Evolutionary conservation across 2,113 vertebrate species (phyloP), one percentile per base, ranked within the genome.

Genomic region (Chionodraco myersi): DNA sequence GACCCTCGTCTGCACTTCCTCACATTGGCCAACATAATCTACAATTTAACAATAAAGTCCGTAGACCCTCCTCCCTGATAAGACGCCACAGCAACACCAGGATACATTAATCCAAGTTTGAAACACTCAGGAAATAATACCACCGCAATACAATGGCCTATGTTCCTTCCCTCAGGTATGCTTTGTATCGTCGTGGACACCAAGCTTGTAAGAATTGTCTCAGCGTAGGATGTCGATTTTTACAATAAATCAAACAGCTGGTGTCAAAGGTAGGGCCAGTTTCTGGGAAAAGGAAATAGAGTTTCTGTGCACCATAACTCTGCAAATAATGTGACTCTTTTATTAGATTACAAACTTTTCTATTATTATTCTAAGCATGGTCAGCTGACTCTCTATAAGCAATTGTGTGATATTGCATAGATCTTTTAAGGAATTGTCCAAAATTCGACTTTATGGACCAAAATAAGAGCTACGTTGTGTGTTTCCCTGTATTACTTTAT

Each of bases 41-140:
- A 77, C 74, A 67, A 66, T 79, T 86, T 78, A 77, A 82, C 86
- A 77, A 90, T 84, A 49, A 72, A 89, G 82, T 57, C 70, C 26
- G 52, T 51, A 75, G 83, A 61, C 67, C 65, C 73, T 26, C 78
- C 79, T 80, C 84, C 72, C 82, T 58, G 77, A 91, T 91, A 87
- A 89, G 85, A 90, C 90, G 94, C 91, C 92, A 77, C 83, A 60
- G 75, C 78, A 75, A 62, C 69, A 68, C 86, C 89, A 92, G 93
- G 92, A 94, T 90, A 83, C 87, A 93, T 94, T 93, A 92, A 92
- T 93, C 83, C 82, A 65, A 30, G 87, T 75, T 90, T 92, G 86
- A 94, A 93, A 90, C 91, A 93, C 92, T 92, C 80, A 92, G 94
- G 94, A 95, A 95, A 93, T 90, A 93, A 94, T 94, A 91, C 66